Conservation (phyloP, 2,113 vertebrate genomes). For the Takifugu bimaculatus region DNA sequence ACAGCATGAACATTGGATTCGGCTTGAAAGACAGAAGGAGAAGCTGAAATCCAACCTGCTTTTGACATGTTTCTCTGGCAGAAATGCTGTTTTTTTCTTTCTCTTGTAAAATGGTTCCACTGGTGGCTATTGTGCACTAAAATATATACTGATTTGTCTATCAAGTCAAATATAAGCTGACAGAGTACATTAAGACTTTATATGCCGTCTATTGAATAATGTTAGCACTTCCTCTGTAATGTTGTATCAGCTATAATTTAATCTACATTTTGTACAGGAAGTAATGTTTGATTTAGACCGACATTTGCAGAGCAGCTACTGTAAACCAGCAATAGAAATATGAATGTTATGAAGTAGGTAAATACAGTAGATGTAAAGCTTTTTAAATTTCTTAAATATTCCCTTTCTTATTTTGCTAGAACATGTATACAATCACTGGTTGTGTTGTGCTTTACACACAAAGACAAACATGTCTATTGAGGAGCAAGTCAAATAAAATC, state of each 20-base stretch:
- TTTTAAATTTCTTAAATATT: constrained; percentile 76
- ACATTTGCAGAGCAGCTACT: constrained; percentile 81
- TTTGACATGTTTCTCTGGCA: constrained; percentile 55
- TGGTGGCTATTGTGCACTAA: constrained; percentile 80
- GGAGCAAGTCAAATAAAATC: constrained; percentile 84
- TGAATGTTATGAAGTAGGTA: constrained; percentile 84
- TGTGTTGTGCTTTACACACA: constrained; percentile 86
- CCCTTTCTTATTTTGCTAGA: constrained; percentile 88
- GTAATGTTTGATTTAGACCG: constrained; percentile 79
- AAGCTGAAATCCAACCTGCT: constrained; percentile 56
- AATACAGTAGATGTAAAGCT: constrained; percentile 64
- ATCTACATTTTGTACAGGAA: constrained; percentile 80
- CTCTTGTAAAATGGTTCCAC: constrained; percentile 74
- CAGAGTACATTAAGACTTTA: constrained; percentile 78
- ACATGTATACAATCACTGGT: constrained; percentile 80
- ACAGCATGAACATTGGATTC: constrained; percentile 74
- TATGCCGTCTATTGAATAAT: constrained; percentile 79
- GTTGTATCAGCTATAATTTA: constrained; percentile 91
- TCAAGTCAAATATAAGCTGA: constrained; percentile 75
- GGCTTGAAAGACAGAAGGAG: constrained; percentile 52
- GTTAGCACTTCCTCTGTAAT: constrained; percentile 88
- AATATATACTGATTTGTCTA: constrained; percentile 74
- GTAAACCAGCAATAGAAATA: constrained; percentile 91
- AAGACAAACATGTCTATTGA: constrained; percentile 77
- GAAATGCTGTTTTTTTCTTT: constrained; percentile 60